These are phyloP conservation scores for Sebastes aleutianus DNA, from an alignment of 2,797 vertebrate genomes.

Conservation along the genomic window DNA sequence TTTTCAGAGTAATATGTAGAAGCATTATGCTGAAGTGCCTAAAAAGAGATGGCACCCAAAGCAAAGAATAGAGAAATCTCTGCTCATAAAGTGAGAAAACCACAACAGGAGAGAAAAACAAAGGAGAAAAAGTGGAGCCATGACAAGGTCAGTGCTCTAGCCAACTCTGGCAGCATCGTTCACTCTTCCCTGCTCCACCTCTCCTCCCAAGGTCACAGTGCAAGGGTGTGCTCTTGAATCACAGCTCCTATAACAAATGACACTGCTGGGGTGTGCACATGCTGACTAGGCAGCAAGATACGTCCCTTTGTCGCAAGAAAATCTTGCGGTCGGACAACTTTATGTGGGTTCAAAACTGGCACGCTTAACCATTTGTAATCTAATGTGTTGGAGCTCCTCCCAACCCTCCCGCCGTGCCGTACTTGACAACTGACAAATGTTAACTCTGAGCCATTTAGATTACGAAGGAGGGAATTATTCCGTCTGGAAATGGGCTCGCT, in stretches of 20 bases:
- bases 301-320: slow-evolving; percentile 38
- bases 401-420: slow-evolving; percentile 35
- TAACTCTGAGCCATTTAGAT: slow-evolving; percentile 83
- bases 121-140: slow-evolving; percentile 57
- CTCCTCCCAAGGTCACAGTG: slow-evolving; percentile 74
- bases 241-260: slow-evolving; percentile 73
- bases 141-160: slow-evolving; percentile 73
- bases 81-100: background rate
- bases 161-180: slow-evolving; percentile 72
- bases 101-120: slow-evolving; percentile 41
- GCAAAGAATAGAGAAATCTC: background rate
- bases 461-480: slow-evolving; percentile 81
- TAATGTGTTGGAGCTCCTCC: slow-evolving; percentile 56
- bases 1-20: background rate
- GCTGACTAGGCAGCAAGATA: slow-evolving; percentile 68
- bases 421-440: slow-evolving; percentile 84
- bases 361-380: slow-evolving; percentile 65
- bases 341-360: slow-evolving; percentile 55
- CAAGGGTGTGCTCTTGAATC: slow-evolving; percentile 69
- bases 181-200: slow-evolving; percentile 77
- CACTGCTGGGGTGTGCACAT: slow-evolving; percentile 41
- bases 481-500: slow-evolving; percentile 78
- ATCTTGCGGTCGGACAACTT: slow-evolving; percentile 54
- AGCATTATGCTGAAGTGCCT: background rate
- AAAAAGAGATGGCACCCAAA: background rate